phyloP scores from a whole-genome alignment of 2,113 vertebrate species.

The Corythaixoides concolor region DNA sequence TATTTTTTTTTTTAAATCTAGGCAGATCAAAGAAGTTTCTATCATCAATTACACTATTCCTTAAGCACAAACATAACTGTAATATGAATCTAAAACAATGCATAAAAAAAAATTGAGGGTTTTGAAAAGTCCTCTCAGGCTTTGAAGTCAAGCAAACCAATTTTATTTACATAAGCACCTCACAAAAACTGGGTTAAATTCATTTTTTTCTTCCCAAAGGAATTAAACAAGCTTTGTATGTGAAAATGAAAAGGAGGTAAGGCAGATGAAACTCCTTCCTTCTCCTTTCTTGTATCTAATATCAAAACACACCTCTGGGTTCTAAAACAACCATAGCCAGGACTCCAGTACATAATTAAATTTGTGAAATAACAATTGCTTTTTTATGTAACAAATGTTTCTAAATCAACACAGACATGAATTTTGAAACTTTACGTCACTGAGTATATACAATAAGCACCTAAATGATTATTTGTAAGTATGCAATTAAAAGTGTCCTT shows the following conservation, averaged over 20 bases:
- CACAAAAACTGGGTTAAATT: conserved; percentile 33
- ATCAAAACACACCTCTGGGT: not conserved
- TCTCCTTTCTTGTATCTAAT: not conserved
- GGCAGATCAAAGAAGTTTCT: conserved; percentile 31
- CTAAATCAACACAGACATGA: not conserved
- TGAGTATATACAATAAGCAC: not conserved
- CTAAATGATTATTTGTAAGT: not conserved
- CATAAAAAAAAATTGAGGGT: not conserved
- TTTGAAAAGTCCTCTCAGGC: not conserved
- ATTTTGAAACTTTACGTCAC: not conserved
- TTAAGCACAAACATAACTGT: not conserved
- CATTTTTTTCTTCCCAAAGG: not conserved
- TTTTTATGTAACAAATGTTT: not conserved
- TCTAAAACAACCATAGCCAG: not conserved
- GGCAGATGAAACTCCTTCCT: not conserved
- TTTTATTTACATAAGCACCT: conserved; percentile 37
- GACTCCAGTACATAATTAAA: not conserved
- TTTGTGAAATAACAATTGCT: not conserved
- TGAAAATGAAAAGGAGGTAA: not conserved
- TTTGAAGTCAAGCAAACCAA: conserved; percentile 43
- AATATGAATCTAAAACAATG: not conserved
- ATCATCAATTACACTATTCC: not conserved
- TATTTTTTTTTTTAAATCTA: not conserved
- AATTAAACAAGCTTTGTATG: not conserved
- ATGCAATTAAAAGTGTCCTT: not conserved